Evolutionary conservation across 92 coral and sea anemone genomes (phyloP).

Genomic region (Phenganax subtilis): DNA sequence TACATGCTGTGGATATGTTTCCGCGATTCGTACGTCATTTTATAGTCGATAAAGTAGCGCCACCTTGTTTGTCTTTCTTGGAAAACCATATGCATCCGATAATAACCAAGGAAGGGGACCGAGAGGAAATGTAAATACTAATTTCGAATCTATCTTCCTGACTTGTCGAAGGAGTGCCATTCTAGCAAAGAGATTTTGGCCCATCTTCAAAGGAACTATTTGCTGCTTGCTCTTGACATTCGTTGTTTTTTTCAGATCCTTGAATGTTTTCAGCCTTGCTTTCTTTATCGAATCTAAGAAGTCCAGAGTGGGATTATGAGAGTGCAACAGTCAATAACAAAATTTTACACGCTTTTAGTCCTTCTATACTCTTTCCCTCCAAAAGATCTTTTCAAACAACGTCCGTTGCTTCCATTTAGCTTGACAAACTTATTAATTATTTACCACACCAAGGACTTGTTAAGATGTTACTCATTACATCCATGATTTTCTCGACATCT

Average conservation of each 20-base stretch:
- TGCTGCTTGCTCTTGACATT: not conserved
- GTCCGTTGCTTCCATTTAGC: not conserved
- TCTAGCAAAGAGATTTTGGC: not conserved
- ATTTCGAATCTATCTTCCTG: not conserved
- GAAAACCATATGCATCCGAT: not conserved
- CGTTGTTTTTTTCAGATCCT: not conserved
- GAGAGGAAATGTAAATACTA: not conserved
- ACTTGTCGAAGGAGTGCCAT: not conserved
- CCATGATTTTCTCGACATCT: conserved; percentile 4
- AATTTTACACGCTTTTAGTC: not conserved
- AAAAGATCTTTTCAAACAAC: not conserved
- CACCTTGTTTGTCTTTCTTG: conserved; percentile 32
- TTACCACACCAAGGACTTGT: not conserved
- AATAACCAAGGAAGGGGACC: conserved; percentile 19
- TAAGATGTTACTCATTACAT: not conserved
- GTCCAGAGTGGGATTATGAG: not conserved
- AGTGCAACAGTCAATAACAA: not conserved
- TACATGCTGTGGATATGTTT: not conserved
- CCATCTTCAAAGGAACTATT: not conserved
- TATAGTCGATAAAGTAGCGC: conserved; percentile 8
- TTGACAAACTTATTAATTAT: not conserved
- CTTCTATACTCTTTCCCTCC: not conserved
- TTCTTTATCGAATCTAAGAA: not conserved
- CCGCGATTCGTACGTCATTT: conserved; percentile 20
- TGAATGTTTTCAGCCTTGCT: not conserved